Evolutionary conservation across 2,888 invertebrate genomes (phyloP).

Genomic region (Selenia dentaria): DNA sequence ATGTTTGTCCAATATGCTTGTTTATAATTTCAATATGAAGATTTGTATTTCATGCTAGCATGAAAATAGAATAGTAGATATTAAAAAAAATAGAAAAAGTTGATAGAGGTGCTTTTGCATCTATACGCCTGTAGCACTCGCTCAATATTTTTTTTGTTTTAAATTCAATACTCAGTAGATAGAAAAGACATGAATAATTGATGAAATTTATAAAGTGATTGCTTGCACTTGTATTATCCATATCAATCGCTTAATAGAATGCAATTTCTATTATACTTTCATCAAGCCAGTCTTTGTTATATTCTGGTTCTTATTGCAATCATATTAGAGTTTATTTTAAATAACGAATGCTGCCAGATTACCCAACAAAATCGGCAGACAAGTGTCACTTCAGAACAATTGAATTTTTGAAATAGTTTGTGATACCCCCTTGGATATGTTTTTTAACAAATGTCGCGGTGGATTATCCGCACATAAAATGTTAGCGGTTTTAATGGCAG

Average conservation of each 20-base stretch:
- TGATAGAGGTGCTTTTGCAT: no score
- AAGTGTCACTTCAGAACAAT: slow-evolving; percentile 75
- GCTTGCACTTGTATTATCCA: slow-evolving; percentile 42
- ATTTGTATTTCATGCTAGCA: no score
- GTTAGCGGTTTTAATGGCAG: slow-evolving; percentile 53
- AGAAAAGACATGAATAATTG: slow-evolving; percentile 49
- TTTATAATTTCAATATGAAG: no score
- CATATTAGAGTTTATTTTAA: slow-evolving; percentile 15
- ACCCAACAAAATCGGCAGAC: slow-evolving; percentile 43
- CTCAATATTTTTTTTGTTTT: no score
- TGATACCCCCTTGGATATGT: slow-evolving; percentile 74
- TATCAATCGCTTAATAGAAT: background rate
- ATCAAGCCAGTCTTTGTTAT: no score
- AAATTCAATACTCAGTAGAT: no score
- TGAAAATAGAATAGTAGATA: no score
- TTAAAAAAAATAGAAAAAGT: no score
- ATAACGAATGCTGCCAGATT: slow-evolving; percentile 23
- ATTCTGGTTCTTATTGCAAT: slow-evolving; percentile 19
- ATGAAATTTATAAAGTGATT: slow-evolving; percentile 40
- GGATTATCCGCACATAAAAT: slow-evolving; percentile 52
- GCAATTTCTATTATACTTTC: no score
- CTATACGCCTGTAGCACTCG: no score
- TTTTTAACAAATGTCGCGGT: slow-evolving; percentile 83
- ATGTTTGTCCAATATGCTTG: no score
- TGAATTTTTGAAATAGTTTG: slow-evolving; percentile 68